Conservation (phyloP, 1,140 invertebrate genomes). For the Anoplolepis gracilipes region DNA sequence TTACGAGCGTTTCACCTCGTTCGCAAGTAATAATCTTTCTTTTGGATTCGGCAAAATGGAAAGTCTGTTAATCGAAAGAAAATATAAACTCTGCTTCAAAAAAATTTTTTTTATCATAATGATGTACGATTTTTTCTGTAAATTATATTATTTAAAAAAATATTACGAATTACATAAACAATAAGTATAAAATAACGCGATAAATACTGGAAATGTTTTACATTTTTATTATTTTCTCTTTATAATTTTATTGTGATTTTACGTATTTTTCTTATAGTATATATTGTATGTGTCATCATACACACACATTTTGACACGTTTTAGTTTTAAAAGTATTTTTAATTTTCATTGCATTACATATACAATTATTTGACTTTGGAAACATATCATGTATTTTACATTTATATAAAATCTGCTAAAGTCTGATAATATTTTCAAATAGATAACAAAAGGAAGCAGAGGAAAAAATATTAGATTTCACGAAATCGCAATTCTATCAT, state of each 20-base stretch:
- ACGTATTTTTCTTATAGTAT: too few relatives aligned
- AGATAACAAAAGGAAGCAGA: neutral
- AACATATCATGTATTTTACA: neutral
- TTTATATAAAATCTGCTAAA: neutral
- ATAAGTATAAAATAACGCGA: neutral
- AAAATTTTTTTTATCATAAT: neutral
- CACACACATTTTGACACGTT: too few relatives aligned
- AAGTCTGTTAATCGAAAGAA: conserved; percentile 11
- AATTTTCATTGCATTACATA: too few relatives aligned
- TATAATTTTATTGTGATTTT: too few relatives aligned
- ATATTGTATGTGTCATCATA: too few relatives aligned
- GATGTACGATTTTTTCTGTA: neutral
- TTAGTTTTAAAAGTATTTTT: neutral
- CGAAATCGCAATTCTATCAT: neutral
- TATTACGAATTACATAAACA: neutral
- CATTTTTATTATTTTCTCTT: too few relatives aligned
- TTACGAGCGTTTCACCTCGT: conserved; percentile 1
- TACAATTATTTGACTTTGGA: neutral
- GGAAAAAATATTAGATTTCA: neutral
- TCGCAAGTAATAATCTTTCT: conserved; percentile 32
- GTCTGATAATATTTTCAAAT: neutral
- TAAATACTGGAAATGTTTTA: too few relatives aligned
- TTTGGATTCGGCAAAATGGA: conserved; percentile 7
- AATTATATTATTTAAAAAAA: neutral
- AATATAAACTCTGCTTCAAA: neutral